Evolutionary conservation across 2,797 vertebrate species (phyloP).

Genomic region (Ibycter americanus): DNA sequence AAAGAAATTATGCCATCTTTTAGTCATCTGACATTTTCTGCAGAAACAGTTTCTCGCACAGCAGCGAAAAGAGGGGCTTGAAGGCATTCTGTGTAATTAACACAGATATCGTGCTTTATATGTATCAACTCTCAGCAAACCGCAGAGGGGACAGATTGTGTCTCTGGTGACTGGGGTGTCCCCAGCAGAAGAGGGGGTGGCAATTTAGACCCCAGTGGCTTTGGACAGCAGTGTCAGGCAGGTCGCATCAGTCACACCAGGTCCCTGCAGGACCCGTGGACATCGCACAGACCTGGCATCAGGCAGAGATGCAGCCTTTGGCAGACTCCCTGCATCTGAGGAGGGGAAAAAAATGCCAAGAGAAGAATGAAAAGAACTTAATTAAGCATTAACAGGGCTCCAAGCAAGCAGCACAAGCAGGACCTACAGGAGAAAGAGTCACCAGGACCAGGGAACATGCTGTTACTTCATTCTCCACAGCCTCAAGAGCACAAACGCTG

Average conservation of each 20-base stretch:
- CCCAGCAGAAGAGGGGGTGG: conserved; percentile 21
- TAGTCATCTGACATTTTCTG: conserved; percentile 8
- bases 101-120: conserved; percentile 26
- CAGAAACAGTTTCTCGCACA: conserved; percentile 1
- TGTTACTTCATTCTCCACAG: background rate
- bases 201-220: background rate
- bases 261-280: background rate
- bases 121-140: background rate
- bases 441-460: fast-evolving
- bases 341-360: background rate
- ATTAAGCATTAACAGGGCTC: background rate
- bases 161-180: conserved; percentile 1
- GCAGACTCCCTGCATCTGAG: background rate
- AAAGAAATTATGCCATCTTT: background rate
- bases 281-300: background rate
- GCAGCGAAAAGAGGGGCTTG: background rate
- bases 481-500: background rate
- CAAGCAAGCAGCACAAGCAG: fast-evolving
- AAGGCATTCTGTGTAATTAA: conserved; percentile 38
- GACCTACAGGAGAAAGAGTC: background rate
- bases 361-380: background rate
- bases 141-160: background rate
- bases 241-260: background rate
- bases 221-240: background rate
- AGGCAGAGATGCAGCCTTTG: background rate